Conservation (phyloP, 2,797 vertebrate genomes). For the Odontamblyopus rebecca region DNA sequence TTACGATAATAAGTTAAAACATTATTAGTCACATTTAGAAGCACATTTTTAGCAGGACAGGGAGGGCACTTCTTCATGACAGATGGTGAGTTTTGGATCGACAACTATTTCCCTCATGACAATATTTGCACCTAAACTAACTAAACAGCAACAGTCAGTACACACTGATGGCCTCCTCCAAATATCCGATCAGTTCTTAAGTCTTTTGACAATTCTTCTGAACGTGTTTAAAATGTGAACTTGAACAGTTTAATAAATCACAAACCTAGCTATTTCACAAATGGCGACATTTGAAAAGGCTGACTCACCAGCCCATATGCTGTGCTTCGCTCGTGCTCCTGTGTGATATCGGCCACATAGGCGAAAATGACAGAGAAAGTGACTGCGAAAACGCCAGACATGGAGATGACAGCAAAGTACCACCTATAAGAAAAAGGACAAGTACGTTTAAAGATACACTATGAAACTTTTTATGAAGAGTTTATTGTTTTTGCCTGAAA, state of each 20-base stretch:
- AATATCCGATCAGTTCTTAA: too few relatives aligned
- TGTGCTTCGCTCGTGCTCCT: constrained; percentile 91
- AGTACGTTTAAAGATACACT: background rate
- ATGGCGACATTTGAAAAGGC: background rate
- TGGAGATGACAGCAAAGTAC: constrained; percentile 94
- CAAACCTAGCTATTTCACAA: too few relatives aligned
- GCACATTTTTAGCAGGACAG: background rate
- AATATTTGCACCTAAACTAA: background rate
- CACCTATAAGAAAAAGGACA: constrained; percentile 76
- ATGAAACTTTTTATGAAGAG: too few relatives aligned
- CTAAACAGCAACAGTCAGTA: background rate
- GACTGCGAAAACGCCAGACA: constrained; percentile 92
- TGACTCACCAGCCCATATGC: constrained; percentile 88
- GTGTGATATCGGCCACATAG: constrained; percentile 90
- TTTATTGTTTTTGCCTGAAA: too few relatives aligned
- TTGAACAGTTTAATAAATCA: too few relatives aligned
- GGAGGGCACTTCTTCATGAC: background rate
- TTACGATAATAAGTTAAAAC: background rate
- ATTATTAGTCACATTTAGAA: background rate
- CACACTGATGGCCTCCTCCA: background rate
- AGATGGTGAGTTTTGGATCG: background rate
- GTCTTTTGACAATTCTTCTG: too few relatives aligned
- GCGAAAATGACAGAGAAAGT: constrained; percentile 94
- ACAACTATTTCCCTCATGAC: background rate
- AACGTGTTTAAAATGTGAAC: too few relatives aligned